phyloP scores from a whole-genome alignment of 1,140 invertebrate genomes.

The Phthorimaea operculella region DNA sequence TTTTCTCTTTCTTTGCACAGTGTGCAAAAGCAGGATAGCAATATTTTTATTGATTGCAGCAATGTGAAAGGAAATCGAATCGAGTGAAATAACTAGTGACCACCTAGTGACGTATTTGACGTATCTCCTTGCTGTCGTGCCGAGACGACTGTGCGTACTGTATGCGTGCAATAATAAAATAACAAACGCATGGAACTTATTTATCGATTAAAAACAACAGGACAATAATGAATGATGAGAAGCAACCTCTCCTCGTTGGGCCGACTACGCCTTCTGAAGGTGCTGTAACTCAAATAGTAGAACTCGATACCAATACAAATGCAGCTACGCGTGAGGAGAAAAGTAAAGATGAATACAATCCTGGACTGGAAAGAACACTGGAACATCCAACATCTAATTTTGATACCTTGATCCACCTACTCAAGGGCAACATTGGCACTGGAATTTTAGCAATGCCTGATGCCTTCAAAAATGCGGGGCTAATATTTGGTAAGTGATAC shows the following conservation, averaged over 20 bases:
- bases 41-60: too few species aligned
- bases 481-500: constrained; percentile 72
- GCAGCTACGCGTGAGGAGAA: constrained; percentile 44
- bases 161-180: neutral
- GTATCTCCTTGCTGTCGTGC: too few species aligned
- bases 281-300: constrained; percentile 44
- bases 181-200: neutral
- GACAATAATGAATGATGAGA: constrained; percentile 61
- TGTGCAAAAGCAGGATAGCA: too few species aligned
- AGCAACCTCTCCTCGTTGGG: constrained; percentile 63
- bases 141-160: too few species aligned
- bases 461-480: constrained; percentile 84
- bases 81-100: too few species aligned
- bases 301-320: constrained; percentile 35
- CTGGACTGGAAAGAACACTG: constrained; percentile 72
- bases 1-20: too few species aligned
- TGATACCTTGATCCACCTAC: constrained; percentile 82
- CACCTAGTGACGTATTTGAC: too few species aligned
- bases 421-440: constrained; percentile 88
- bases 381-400: constrained; percentile 84
- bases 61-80: too few species aligned
- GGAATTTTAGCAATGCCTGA: constrained; percentile 88
- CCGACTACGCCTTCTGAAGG: constrained; percentile 55
- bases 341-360: constrained; percentile 68
- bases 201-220: neutral